phyloP scores from a whole-genome alignment of 2,888 invertebrate genomes.

The Acrobasis suavella region DNA sequence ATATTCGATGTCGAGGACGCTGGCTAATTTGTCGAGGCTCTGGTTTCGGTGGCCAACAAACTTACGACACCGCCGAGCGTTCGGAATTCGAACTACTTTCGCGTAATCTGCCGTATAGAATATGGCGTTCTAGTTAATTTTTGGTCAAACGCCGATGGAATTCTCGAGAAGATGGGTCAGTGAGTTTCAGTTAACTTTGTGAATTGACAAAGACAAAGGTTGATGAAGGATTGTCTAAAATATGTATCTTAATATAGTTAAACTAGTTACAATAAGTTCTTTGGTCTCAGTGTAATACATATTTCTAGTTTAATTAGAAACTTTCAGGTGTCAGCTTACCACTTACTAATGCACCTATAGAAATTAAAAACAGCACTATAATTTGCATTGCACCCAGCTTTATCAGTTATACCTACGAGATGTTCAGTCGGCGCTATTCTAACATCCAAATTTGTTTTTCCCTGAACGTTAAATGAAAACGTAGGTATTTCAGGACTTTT shows the following conservation, averaged over 20 bases:
- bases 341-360: not conserved
- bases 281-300: too few species aligned
- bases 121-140: slow-evolving; percentile 64
- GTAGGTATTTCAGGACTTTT: too few species aligned
- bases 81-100: slow-evolving; percentile 80
- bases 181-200: not conserved
- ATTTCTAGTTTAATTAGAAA: not conserved
- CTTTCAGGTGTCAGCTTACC: not conserved
- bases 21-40: slow-evolving; percentile 59
- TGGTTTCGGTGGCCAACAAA: slow-evolving; percentile 52
- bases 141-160: slow-evolving; percentile 29
- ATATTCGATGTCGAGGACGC: slow-evolving; percentile 34
- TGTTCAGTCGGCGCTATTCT: not conserved
- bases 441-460: not conserved
- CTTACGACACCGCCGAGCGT: slow-evolving; percentile 73
- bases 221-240: not conserved
- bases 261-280: too few species aligned
- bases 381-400: not conserved
- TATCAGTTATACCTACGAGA: not conserved
- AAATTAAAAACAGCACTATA: slow-evolving; percentile 10
- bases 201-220: not conserved
- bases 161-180: not conserved
- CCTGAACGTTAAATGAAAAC: not conserved
- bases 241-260: too few species aligned
- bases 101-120: slow-evolving; percentile 73